Evolutionary conservation across 2,113 vertebrate genomes (phyloP), one percentile per base, ranked within the genome.

Genomic region (Lichenostomus cassidix): DNA sequence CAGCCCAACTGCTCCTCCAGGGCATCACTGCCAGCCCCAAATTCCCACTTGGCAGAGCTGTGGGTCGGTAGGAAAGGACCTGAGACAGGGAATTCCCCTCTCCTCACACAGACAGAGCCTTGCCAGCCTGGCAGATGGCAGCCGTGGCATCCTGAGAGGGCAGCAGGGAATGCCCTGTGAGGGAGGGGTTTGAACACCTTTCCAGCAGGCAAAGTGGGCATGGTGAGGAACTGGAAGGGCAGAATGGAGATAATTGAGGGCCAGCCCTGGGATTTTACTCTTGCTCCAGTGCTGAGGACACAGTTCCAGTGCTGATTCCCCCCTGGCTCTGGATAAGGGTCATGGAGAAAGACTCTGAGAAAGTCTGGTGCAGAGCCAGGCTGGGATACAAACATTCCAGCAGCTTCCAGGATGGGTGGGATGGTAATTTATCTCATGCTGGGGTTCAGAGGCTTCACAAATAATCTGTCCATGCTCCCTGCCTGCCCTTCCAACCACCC

Each of bases 91-190:
- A 94, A 93, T 92, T 92, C 76, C 91, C 29, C 19, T 41, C 28
- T 71, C 41, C 37, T 83, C 12, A 2, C 25, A 41, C 31, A 22
- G 25, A 25, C 10, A 33, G 47, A 71, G n/a, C 78, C 1, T 5
- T 83, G 92, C 95, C 96, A 96, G 63, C 0, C 53, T 94, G 93
- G 83, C 95, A 95, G 83, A 84, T 92, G 83, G 75, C 81, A 63
- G 15, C 77, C 44, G 3, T 20, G 67, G 68, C 75, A 86, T 74
- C 68, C 76, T 25, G 67, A 85, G 25, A 0, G 56, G 89, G 69
- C 69, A 71, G 89, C 35, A 60, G 86, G 82, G 63, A 82, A 35
- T 24, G 22, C 70, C 55, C 50, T 70, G 64, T 12, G 18, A 78
- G 92, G 49, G 33, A 47, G 25, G 14, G 0, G 0, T 42, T 12